A percentile compares a stretch with the other conserved stretches of the same genome.
phyloP scores from a whole-genome alignment of 1,140 invertebrate species.

The Drosophila bifasciata region DNA sequence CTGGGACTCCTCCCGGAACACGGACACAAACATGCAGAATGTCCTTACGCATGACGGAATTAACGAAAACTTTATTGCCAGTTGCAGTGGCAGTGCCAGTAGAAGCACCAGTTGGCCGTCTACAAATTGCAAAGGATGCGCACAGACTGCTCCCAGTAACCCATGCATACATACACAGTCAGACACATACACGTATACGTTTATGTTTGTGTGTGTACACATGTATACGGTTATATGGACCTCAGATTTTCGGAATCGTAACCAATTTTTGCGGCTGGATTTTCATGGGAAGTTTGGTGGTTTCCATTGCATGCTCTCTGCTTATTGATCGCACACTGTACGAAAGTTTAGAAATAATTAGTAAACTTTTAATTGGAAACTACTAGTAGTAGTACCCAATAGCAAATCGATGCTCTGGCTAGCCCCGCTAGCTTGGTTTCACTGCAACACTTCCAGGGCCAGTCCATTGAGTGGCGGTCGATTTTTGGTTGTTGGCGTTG shows the following conservation, averaged over 20 bases:
- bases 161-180: slow-evolving; percentile 13
- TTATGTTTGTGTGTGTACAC: too few species aligned
- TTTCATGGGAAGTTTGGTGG: slow-evolving; percentile 40
- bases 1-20: slow-evolving; percentile 42
- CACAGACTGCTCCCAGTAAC: neutral
- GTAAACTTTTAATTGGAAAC: slow-evolving; percentile 83
- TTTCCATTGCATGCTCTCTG: slow-evolving; percentile 72
- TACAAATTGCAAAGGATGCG: slow-evolving; percentile 26
- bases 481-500: slow-evolving; percentile 75
- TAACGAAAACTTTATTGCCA: slow-evolving; percentile 56
- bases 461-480: slow-evolving; percentile 67
- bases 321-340: slow-evolving; percentile 74
- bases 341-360: slow-evolving; percentile 82
- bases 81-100: slow-evolving; percentile 10
- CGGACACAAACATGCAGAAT: slow-evolving; percentile 31
- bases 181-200: slow-evolving; percentile 21
- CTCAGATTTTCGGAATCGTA: slow-evolving; percentile 53
- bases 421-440: slow-evolving; percentile 3
- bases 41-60: slow-evolving; percentile 63
- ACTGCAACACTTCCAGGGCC: slow-evolving; percentile 9
- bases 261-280: slow-evolving; percentile 74
- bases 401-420: slow-evolving; percentile 61
- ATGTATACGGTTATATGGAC: neutral
- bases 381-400: slow-evolving; percentile 78
- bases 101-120: slow-evolving; percentile 12